These are phyloP conservation scores for Linnaemya tessellans DNA, from an alignment of 2,888 invertebrate genomes.

Conservation along the genomic window DNA sequence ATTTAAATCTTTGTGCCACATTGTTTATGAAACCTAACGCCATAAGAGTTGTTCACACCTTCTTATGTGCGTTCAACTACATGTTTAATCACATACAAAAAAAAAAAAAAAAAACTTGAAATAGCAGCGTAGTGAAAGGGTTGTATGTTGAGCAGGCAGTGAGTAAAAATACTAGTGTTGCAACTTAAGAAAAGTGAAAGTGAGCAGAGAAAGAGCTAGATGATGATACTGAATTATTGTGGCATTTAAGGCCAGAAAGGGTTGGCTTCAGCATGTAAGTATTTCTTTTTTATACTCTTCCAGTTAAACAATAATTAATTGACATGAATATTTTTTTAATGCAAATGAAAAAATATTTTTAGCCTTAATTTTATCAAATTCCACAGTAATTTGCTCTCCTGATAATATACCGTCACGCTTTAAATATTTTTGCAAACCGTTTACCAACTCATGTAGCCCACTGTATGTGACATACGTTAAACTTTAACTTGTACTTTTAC, in stretches of 20 bases:
- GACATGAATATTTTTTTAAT: too few species aligned
- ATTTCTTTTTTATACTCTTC: too few species aligned
- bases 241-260: too few species aligned
- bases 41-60: slow-evolving; percentile 29
- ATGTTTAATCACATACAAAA: not conserved
- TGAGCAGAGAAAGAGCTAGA: not conserved
- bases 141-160: not conserved
- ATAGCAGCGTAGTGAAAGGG: not conserved
- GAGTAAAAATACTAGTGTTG: slow-evolving; percentile 5
- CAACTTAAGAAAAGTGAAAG: not conserved
- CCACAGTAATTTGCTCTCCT: too few species aligned
- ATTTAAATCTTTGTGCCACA: slow-evolving; percentile 28
- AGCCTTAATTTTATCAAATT: too few species aligned
- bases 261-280: too few species aligned
- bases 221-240: not conserved
- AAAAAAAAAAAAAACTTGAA: not conserved
- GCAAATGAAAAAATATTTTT: too few species aligned
- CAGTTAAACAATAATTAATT: not conserved
- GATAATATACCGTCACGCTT: not conserved
- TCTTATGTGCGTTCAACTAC: slow-evolving; percentile 23
- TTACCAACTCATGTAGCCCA: not conserved
- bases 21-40: slow-evolving; percentile 43
- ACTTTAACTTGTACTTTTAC: slow-evolving; percentile 8
- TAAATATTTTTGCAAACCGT: not conserved
- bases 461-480: slow-evolving; percentile 6